Evolutionary conservation across 2,797 vertebrate genomes (phyloP), one percentile per base, ranked within the genome.

Genomic region (Halcyon chelicuti): DNA sequence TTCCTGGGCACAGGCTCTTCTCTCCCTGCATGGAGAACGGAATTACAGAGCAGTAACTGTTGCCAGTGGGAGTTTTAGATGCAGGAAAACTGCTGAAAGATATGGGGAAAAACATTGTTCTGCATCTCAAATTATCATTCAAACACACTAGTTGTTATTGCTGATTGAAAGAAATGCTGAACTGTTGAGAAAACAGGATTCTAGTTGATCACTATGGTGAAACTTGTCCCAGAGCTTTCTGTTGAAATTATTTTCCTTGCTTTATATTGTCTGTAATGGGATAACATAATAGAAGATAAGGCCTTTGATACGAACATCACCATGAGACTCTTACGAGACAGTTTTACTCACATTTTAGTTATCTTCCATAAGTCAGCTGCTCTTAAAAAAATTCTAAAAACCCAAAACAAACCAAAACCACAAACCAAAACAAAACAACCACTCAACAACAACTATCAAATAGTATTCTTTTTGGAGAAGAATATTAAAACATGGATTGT

Each of bases 221-320:
- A 86, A 60, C 18, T 55, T 95, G 46, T 67, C 67, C 70, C 35
- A 86, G 73, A 77, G 40, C 42, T 75, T 28, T 58, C 66, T 91
- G 42, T 82, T 89, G 67, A 94, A 93, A 47, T 71, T n/a, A 28
- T 46, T 90, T 81, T 55, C 29, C 18, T 67, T 90, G 35, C 49
- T 77, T 88, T 71, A 26, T 68, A 3, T 57, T 90, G 70, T 70
- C 67, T 22, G 3, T 86, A 17, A 14, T n/a, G 58, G 91, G 85
- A 88, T 63, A 79, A 35, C 31, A n/a, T 75, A 93, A 49, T 49
- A 76, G 87, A 95, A 94, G 44, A 68, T 93, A 97, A 90, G 46
- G 51, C 86, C 58, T 97, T 95, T 94, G 63, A 73, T 73, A 54
- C 46, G 83, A 47, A 90, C 81, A 72, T 94, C 62, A 77, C 49